phyloP scores from a whole-genome alignment of 2,113 vertebrate species.

The Meriones unguiculatus region DNA sequence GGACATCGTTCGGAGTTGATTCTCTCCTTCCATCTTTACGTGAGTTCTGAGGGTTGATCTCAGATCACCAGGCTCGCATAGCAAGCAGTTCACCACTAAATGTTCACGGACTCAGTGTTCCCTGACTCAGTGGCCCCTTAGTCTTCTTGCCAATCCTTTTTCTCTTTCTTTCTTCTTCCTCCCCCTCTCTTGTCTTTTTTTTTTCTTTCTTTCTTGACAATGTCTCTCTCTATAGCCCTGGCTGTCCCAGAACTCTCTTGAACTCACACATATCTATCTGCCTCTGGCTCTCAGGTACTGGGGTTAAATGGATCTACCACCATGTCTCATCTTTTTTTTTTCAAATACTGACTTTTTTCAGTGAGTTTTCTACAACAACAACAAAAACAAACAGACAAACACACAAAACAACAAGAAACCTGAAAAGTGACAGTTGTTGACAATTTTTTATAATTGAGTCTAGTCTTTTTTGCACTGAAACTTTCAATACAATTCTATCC shows the following conservation, averaged over 20 bases:
- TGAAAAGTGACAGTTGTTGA: not conserved
- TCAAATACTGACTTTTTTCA: not conserved
- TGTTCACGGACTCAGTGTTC: too few species aligned
- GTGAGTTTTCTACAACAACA: not conserved
- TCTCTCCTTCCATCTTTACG: not conserved
- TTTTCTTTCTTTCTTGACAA: not conserved
- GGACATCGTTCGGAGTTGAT: too few species aligned
- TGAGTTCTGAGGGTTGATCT: not conserved
- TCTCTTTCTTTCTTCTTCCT: accelerated
- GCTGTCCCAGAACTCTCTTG: too few species aligned
- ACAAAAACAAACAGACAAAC: not conserved
- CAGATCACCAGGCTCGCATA: not conserved
- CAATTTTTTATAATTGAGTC: not conserved
- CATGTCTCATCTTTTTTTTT: not conserved
- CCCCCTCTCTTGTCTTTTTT: accelerated
- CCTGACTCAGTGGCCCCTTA: too few species aligned
- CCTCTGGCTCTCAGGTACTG: not conserved
- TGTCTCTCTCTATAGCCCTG: not conserved
- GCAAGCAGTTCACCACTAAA: not conserved
- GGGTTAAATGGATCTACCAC: not conserved
- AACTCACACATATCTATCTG: not conserved
- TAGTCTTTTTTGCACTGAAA: not conserved
- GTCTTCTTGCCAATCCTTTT: not conserved
- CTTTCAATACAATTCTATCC: not conserved
- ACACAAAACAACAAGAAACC: not conserved